These are phyloP conservation scores for Enteromius anoplus DNA, from an alignment of 2,797 vertebrate species.

Conservation along the genomic window DNA sequence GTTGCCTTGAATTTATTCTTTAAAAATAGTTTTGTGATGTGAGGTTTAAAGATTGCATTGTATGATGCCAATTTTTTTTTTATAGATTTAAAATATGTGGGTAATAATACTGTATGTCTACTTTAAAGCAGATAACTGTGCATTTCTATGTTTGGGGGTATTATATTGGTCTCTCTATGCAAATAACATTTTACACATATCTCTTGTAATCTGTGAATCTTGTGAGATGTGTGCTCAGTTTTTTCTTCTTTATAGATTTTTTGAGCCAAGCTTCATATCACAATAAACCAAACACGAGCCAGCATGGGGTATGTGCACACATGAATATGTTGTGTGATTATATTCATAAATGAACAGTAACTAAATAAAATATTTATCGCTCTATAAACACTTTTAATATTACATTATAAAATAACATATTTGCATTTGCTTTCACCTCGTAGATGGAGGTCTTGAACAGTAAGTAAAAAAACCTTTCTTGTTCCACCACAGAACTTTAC, in stretches of 20 bases:
- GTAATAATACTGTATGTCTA: neutral
- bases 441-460: neutral
- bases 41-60: neutral
- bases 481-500: neutral
- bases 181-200: neutral
- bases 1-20: neutral
- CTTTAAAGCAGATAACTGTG: neutral
- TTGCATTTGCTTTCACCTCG: neutral
- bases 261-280: neutral
- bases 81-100: neutral
- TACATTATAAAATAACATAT: neutral
- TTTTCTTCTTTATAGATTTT: neutral
- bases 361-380: neutral
- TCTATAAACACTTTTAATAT: neutral
- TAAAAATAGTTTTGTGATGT: neutral
- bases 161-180: neutral
- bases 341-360: neutral
- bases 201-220: neutral
- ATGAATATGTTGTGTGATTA: neutral
- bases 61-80: neutral
- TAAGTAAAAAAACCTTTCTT: neutral
- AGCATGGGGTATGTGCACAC: neutral
- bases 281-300: neutral
- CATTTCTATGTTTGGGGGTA: neutral
- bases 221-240: neutral